A percentile compares a stretch with the other conserved stretches of the same genome.
These are phyloP conservation scores for Athetis lepigone DNA, from an alignment of 2,888 invertebrate genomes.

Conservation along the genomic window DNA sequence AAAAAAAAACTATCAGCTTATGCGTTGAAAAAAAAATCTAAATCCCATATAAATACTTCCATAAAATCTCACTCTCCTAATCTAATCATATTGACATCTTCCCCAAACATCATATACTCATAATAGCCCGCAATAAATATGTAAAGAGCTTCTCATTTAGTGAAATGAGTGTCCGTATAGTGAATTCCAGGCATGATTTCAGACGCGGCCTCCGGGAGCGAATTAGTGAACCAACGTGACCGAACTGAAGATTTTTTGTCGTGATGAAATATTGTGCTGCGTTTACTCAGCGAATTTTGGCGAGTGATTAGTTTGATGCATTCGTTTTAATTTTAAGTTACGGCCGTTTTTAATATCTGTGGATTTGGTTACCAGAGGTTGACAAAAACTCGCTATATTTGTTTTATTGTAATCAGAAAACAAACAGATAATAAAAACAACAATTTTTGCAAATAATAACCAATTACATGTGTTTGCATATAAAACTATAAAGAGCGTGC, in stretches of 20 bases:
- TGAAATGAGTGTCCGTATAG: constrained; percentile 79
- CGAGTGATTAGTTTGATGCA: constrained; percentile 23
- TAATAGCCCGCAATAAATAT: constrained; percentile 71
- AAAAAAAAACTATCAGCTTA: no score
- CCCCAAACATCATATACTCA: constrained; percentile 28
- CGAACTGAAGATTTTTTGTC: constrained; percentile 85
- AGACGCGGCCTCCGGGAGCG: constrained; percentile 78
- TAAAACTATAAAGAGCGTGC: no score
- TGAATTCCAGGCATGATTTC: constrained; percentile 84
- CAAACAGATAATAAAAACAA: no score
- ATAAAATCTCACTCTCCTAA: no score
- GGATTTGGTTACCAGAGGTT: no score
- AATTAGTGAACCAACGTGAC: constrained; percentile 87
- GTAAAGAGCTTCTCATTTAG: constrained; percentile 69
- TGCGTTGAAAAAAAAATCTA: no score
- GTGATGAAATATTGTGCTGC: constrained; percentile 73
- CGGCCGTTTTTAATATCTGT: no score
- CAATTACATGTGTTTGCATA: no score
- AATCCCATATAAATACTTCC: no score
- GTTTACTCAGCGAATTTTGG: constrained; percentile 53
- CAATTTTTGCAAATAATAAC: no score
- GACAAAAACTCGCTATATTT: no score
- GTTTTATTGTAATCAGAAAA: no score
- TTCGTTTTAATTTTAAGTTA: constrained; percentile 4
- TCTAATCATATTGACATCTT: constrained; percentile 5